Evolutionary conservation across 2,113 vertebrate species (phyloP), one percentile per base, ranked within the genome.

Genomic region (Lasiurus borealis): DNA sequence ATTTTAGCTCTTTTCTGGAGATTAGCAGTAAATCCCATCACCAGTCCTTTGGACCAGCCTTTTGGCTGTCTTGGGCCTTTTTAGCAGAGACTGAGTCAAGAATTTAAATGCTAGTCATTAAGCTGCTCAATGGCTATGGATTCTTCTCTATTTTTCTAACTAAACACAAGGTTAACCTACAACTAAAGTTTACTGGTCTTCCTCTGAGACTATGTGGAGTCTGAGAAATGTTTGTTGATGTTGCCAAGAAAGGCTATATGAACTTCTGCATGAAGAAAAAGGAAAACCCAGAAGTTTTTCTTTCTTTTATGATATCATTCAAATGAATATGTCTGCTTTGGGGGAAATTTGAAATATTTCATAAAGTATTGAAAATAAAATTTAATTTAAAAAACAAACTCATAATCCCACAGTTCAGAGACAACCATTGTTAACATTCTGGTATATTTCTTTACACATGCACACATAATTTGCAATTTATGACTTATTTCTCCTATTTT

Each of bases 401-500:
- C 9, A 21, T 36, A 46, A 90, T 78, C 12, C 10, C 81, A 73
- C 27, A 59, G 10, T 78, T 83, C 85, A 83, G 62, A 92, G 11
- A 46, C 18, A 80, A 72, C 40, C 23, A 36, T 40, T 31, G 29
- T 68, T 80, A 90, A 92, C 6, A 40, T 83, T 71, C 46, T 44
- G 52, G 23, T 44, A 44, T 8, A 11, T 59, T 90, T 86, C 13
- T 27, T 72, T 66, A 25, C 8, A 48, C 31, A 48, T 18, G 29
- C 9, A 54, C 48, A 50, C 7, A 52, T 31, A 71, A 68, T 77
- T 84, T 92, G 10, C 3, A 66, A 31, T 44, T 57, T 81, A 71
- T 59, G 54, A 34, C 18, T 94, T 83, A 73, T 66, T 52, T 57
- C 64, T 91, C n/a, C 59, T 83, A 68, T 86, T 64, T 81, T 72